Evolutionary conservation across 2,797 vertebrate genomes (phyloP).

Genomic region (Ataeniobius toweri): DNA sequence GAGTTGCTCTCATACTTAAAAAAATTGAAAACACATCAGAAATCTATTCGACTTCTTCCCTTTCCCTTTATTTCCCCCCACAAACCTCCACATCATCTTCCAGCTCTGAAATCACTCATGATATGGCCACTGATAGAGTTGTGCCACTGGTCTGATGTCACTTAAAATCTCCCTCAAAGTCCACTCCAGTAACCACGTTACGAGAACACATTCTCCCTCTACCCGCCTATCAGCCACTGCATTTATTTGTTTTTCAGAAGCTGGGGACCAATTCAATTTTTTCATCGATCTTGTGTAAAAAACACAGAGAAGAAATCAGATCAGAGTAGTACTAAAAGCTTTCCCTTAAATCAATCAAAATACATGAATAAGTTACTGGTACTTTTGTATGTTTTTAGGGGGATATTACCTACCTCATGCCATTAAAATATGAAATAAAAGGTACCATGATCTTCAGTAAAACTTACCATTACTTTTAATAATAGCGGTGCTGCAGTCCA

Average conservation of each 20-base stretch:
- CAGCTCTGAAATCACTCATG: slow-evolving; percentile 54
- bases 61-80: neutral
- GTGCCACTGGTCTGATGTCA: slow-evolving; percentile 60
- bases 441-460: slow-evolving; percentile 51
- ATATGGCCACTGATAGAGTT: slow-evolving; percentile 63
- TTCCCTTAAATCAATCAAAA: slow-evolving; percentile 79
- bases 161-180: slow-evolving; percentile 72
- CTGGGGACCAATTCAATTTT: slow-evolving; percentile 74
- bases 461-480: slow-evolving; percentile 61
- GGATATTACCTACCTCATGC: slow-evolving; percentile 66
- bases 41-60: slow-evolving; percentile 17
- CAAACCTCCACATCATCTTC: slow-evolving; percentile 17
- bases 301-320: slow-evolving; percentile 74
- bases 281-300: slow-evolving; percentile 76
- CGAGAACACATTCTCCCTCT: slow-evolving; percentile 68
- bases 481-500: slow-evolving; percentile 38
- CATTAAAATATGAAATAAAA: slow-evolving; percentile 70
- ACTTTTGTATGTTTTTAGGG: slow-evolving; percentile 70
- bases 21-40: slow-evolving; percentile 44
- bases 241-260: slow-evolving; percentile 48
- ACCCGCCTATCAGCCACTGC: slow-evolving; percentile 70
- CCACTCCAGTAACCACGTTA: slow-evolving; percentile 79
- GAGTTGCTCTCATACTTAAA: neutral
- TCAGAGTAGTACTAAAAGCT: slow-evolving; percentile 79
- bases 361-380: slow-evolving; percentile 71